Base-by-base conservation (phyloP, 2,113 vertebrate species). In the Propithecus coquereli region DNA sequence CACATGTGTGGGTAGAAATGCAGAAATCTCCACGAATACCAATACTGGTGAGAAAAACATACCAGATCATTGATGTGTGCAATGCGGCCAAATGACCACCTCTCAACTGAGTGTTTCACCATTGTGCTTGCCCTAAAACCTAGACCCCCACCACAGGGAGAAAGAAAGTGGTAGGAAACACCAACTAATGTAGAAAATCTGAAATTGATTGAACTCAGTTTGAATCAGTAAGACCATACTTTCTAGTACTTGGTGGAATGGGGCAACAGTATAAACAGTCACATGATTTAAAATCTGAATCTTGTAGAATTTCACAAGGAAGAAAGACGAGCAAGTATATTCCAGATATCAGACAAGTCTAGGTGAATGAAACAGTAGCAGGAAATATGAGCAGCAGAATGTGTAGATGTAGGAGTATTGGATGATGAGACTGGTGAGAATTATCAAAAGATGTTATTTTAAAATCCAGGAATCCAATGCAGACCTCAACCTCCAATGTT, bases 251-350 rank as follows among this genome's bases (percentile, higher is more conserved):
- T 61, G 9, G 10, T 70, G 7, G 6, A 68, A 80, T 43, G 30
- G 5, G 7, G 4, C 2, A n/a, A 12, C 20, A 63, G 2, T 10
- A 70, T 54, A 37, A 3, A 45, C 1, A 27, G 9, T 27, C 37
- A 52, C 4, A 6, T 52, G 13, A 52, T 22, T 43, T 50, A 54
- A 8, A 63, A 0, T 32, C 8, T 70, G 52, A 65, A 50, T 63
- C 18, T 27, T 57, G 25, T 3, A 82, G 3, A 86, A 76, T 86
- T 63, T 40, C 3, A 59, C 32, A 76, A 52, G 13, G 14, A 43
- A 63, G 14, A 50, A 89, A 50, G 10, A 40, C 63, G 5, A 4
- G 11, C 1, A 57, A n/a, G 8, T 76, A 22, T 8, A 40, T 43
- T 32, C 22, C 50, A 57, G 6, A 70, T 37, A 11, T 9, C 9